Base-by-base conservation (phyloP, 1,140 invertebrate species). In the Ganaspis sp. region DNA sequence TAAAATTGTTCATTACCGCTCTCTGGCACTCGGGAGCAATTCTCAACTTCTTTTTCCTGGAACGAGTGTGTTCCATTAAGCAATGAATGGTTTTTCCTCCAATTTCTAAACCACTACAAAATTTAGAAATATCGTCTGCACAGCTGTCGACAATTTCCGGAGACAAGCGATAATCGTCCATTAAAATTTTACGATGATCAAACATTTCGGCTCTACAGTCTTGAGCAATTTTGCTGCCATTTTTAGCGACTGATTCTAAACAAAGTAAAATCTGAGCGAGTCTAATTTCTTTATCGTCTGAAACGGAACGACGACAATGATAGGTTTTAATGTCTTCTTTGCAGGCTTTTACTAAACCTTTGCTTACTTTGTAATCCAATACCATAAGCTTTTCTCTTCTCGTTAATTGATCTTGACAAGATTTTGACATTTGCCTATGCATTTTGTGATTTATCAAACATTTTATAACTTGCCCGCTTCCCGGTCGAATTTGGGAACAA, bases 11-110 rank as follows among this genome's bases (percentile, higher is more conserved):
- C 6, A 49, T 90, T 89, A 94, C 94, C 73, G 93, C 94, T 82
- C 94, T 92, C 87, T 94, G 93, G 85, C 96, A 97, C 34, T 92
- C 89, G 12, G 93, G 84, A 17, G 94, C 93, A 4, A 97, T 93
- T 82, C 94, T 92, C 40, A 93, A 92, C 81, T 92, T 92, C 73
- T 92, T 93, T 75, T 93, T 94, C 29, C 92, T 91, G 15, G 89
- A 77, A 81, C 94, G 93, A 4, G 97, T 96, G 91, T 98, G 95
- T 71, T 96, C 95, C 97, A 99, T 98, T 54, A 99, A 91, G 89
- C 98, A 99, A 90, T 99, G 98, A 79, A 99, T 95, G 0, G 98
- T 99, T 86, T 95, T 95, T 0, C 97, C 97, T 29, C 95, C 95
- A 73, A 94, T 88, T 89, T 97, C 95, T 70, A 96, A 89, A 8